Conservation (phyloP, 2,797 vertebrate species). For the Echiichthys vipera region DNA sequence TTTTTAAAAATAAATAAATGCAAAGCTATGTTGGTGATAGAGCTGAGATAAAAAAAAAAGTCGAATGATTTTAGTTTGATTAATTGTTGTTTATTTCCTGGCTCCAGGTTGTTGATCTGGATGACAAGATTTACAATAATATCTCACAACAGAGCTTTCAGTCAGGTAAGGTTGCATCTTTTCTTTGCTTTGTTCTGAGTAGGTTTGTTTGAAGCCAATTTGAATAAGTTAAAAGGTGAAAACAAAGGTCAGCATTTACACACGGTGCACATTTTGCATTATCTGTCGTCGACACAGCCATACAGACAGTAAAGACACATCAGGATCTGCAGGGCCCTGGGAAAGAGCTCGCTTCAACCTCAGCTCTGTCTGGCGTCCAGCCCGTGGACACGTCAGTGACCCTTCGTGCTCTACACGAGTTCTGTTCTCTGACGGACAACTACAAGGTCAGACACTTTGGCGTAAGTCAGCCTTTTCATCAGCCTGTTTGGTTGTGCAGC, state of each 20-base stretch:
- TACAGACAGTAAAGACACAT: conserved; percentile 3
- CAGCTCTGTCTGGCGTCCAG: background rate
- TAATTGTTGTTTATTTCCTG: conserved; percentile 14
- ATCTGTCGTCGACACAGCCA: conserved; percentile 22
- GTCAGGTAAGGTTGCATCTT: conserved; percentile 20
- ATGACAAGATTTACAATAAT: conserved; percentile 10
- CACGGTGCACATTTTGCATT: too few relatives aligned
- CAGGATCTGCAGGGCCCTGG: background rate
- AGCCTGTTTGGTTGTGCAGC: background rate
- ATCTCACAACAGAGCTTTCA: conserved; percentile 45
- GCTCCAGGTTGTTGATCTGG: conserved; percentile 48
- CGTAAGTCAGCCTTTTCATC: too few relatives aligned
- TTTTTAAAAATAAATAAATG: too few relatives aligned
- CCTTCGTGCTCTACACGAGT: background rate
- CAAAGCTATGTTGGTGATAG: too few relatives aligned
- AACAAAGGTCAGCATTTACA: too few relatives aligned
- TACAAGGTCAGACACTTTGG: conserved; percentile 16
- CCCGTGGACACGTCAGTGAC: background rate
- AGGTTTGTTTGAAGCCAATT: background rate
- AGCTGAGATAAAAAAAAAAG: too few relatives aligned
- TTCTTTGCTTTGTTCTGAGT: background rate
- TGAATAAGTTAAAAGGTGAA: background rate
- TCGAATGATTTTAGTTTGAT: too few relatives aligned
- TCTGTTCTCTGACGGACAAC: rapidly evolving
- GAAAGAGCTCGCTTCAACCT: background rate